Percentiles rank a stretch among this genome's conserved stretches.
Evolutionary conservation across 2,113 vertebrate species (phyloP).

Genomic region (Malurus melanocephalus): DNA sequence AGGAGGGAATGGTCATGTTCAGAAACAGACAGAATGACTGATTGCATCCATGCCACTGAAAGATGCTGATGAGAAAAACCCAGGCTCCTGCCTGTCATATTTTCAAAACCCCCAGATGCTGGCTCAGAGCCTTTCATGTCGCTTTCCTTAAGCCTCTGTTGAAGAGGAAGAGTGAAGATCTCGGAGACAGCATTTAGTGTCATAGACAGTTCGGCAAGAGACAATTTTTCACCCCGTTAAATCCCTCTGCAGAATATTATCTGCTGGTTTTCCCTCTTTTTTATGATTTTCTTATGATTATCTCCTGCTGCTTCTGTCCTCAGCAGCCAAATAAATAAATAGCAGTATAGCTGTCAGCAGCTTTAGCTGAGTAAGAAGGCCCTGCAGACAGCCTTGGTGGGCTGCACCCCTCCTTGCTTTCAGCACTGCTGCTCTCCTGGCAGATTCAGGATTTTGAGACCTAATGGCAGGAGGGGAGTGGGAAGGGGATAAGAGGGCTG

Average conservation of each 20-base stretch:
- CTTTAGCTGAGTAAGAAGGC: constrained; percentile 10
- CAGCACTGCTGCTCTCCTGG: not conserved
- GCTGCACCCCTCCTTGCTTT: not conserved
- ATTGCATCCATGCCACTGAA: constrained; percentile 55
- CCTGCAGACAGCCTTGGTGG: not conserved
- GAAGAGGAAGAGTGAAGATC: constrained; percentile 62
- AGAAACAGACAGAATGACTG: not conserved
- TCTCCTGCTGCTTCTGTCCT: constrained; percentile 62
- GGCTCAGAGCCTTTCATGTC: constrained; percentile 51
- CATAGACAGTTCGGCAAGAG: constrained; percentile 47
- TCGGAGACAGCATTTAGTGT: constrained; percentile 60
- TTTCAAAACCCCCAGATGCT: constrained; percentile 47
- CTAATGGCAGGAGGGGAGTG: not conserved
- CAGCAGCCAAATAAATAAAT: constrained; percentile 63
- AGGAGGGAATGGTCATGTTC: constrained; percentile 1
- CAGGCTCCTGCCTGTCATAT: constrained; percentile 53
- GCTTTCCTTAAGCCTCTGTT: constrained; percentile 59
- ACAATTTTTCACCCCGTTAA: constrained; percentile 59
- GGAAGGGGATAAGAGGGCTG: not conserved
- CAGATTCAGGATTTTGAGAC: not conserved
- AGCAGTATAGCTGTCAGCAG: constrained; percentile 37
- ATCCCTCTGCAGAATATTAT: constrained; percentile 61
- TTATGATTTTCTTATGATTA: constrained; percentile 67
- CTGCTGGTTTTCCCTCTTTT: constrained; percentile 54
- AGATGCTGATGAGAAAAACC: constrained; percentile 50